Evolutionary conservation across 2,113 vertebrate genomes (phyloP).

Genomic region (Solea solea): DNA sequence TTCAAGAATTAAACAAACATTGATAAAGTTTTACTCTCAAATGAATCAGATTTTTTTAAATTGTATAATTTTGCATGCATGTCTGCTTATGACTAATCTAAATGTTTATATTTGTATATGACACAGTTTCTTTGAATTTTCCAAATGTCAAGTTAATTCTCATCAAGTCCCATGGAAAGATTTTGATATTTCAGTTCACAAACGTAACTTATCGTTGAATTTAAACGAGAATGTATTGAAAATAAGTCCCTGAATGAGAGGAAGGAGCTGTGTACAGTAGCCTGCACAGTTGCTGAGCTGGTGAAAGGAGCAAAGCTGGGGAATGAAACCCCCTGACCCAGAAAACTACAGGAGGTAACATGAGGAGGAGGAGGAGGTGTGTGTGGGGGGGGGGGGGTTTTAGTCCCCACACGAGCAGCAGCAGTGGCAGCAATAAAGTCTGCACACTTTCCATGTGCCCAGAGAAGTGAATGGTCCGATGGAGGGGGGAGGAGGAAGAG

Average conservation of each 20-base stretch:
- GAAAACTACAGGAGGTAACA: conserved; percentile 65
- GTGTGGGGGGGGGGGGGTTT: background rate
- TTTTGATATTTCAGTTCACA: too few relatives aligned
- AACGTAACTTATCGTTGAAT: too few relatives aligned
- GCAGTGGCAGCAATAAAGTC: conserved; percentile 35
- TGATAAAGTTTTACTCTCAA: too few relatives aligned
- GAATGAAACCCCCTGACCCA: conserved; percentile 56
- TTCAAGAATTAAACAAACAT: too few relatives aligned
- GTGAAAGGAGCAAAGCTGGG: conserved; percentile 31
- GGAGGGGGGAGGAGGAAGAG: conserved; percentile 19
- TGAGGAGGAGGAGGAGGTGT: background rate
- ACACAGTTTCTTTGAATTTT: too few relatives aligned
- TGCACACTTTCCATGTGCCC: conserved; percentile 39
- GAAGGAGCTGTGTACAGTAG: conserved; percentile 31
- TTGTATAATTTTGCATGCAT: too few relatives aligned
- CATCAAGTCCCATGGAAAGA: too few relatives aligned
- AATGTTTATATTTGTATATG: too few relatives aligned
- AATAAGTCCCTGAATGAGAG: background rate
- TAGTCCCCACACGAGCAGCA: conserved; percentile 14
- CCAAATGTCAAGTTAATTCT: too few relatives aligned
- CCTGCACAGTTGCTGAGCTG: conserved; percentile 27
- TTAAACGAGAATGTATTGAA: background rate
- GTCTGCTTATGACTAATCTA: too few relatives aligned
- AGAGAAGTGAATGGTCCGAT: conserved; percentile 35
- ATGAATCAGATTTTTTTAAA: too few relatives aligned